Evolutionary conservation across 2,888 invertebrate species (phyloP).

Genomic region (Eilema depressum): DNA sequence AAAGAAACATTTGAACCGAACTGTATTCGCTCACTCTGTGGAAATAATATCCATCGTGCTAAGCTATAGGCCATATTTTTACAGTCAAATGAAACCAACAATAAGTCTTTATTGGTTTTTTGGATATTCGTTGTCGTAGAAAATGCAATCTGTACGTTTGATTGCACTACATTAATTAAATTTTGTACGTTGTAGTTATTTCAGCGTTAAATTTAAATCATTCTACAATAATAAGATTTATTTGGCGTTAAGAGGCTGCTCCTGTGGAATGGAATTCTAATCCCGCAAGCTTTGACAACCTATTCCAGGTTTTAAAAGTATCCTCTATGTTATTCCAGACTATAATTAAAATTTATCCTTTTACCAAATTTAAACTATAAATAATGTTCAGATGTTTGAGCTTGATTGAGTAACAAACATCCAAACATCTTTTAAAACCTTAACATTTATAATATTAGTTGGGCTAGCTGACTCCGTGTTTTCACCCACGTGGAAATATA

Average conservation of each 20-base stretch:
- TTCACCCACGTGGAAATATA: no score
- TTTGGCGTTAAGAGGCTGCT: no score
- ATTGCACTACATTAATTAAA: conserved; percentile 50
- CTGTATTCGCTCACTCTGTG: conserved; percentile 41
- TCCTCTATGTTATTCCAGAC: no score
- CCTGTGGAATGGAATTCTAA: background rate
- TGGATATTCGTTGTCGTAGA: conserved; percentile 51
- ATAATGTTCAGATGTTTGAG: no score
- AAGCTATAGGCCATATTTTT: conserved; percentile 64
- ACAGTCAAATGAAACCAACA: conserved; percentile 59
- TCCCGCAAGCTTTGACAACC: no score
- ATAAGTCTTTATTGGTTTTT: conserved; percentile 60
- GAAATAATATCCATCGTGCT: conserved; percentile 64
- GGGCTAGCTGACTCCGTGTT: no score
- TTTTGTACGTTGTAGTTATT: conserved; percentile 22
- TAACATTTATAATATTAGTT: no score
- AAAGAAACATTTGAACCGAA: conserved; percentile 45
- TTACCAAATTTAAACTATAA: no score
- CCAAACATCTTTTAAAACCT: no score
- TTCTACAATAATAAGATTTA: background rate
- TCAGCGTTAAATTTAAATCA: conserved; percentile 13
- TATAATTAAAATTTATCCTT: no score
- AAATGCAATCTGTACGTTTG: conserved; percentile 52
- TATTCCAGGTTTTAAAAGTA: no score
- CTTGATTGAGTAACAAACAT: no score